These are phyloP conservation scores for Epiperipatus broadwayi DNA, from an alignment of 2,888 invertebrate genomes.

Conservation along the genomic window DNA sequence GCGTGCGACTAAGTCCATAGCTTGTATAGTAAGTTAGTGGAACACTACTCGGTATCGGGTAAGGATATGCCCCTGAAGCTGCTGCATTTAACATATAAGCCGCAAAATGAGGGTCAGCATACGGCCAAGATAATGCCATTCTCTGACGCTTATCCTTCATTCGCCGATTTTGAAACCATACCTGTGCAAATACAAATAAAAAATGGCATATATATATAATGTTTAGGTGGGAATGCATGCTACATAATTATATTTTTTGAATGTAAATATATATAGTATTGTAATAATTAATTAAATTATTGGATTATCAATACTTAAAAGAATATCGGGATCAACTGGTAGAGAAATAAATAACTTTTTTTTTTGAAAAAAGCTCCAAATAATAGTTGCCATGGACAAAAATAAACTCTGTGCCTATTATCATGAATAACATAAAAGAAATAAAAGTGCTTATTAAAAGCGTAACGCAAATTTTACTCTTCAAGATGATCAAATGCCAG, in stretches of 20 bases:
- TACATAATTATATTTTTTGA: background rate
- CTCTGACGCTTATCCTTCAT: conserved; percentile 96
- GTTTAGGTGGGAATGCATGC: background rate
- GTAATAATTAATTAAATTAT: too few relatives aligned
- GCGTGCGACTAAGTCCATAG: conserved; percentile 14
- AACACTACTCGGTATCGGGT: conserved; percentile 27
- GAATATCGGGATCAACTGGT: too few relatives aligned
- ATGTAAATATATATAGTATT: too few relatives aligned
- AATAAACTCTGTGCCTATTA: too few relatives aligned
- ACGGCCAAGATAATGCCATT: conserved; percentile 84
- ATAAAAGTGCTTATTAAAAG: too few relatives aligned
- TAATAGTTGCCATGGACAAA: too few relatives aligned
- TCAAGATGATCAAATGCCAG: too few relatives aligned
- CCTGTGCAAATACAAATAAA: conserved; percentile 36
- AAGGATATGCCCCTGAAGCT: conserved; percentile 34
- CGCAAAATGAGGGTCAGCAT: conserved; percentile 79
- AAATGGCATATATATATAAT: conserved; percentile 17
- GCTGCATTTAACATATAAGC: conserved; percentile 71
- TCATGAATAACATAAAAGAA: too few relatives aligned
- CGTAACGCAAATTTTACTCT: too few relatives aligned
- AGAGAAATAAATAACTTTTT: too few relatives aligned
- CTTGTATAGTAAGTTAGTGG: conserved; percentile 19
- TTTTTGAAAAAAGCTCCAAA: too few relatives aligned
- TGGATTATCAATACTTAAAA: too few relatives aligned
- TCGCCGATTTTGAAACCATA: conserved; percentile 91